Conservation (phyloP, 2,888 invertebrate species). For the Acrobasis consociella region DNA sequence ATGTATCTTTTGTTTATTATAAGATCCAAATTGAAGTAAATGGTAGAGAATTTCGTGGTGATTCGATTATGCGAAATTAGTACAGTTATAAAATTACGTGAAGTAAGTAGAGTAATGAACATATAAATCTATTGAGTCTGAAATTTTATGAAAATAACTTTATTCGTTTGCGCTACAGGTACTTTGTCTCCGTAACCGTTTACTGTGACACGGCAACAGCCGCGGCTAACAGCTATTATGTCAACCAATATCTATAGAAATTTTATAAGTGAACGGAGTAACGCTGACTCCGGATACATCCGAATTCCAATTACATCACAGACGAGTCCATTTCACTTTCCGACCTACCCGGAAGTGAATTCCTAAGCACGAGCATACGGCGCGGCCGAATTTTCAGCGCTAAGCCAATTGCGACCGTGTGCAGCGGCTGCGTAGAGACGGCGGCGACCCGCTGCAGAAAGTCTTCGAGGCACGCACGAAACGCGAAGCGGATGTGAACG, state of each 20-base stretch:
- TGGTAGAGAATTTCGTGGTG: too few species aligned
- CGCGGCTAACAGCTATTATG: conserved; percentile 67
- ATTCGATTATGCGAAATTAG: too few species aligned
- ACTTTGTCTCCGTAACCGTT: conserved; percentile 58
- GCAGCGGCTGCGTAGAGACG: conserved; percentile 48
- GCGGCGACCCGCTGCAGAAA: conserved; percentile 48
- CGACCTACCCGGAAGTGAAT: conserved; percentile 83
- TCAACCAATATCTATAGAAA: conserved; percentile 75
- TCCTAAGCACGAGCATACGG: conserved; percentile 81
- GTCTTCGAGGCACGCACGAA: conserved; percentile 68
- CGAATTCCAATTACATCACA: conserved; percentile 83
- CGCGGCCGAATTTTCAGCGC: conserved; percentile 64
- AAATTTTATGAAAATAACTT: background rate
- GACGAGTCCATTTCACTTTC: conserved; percentile 83
- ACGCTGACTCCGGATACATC: conserved; percentile 80
- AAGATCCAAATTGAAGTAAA: too few species aligned
- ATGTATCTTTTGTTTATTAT: too few species aligned
- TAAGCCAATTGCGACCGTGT: conserved; percentile 56
- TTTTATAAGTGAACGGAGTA: conserved; percentile 80
- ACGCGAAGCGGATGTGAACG: conserved; percentile 79
- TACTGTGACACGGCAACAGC: conserved; percentile 59
- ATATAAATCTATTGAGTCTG: too few species aligned
- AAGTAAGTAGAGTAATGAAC: too few species aligned
- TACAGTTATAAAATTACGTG: too few species aligned
- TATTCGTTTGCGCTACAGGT: conserved; percentile 23